These are phyloP conservation scores for Lathamus discolor DNA, from an alignment of 2,113 vertebrate genomes.

Conservation along the genomic window DNA sequence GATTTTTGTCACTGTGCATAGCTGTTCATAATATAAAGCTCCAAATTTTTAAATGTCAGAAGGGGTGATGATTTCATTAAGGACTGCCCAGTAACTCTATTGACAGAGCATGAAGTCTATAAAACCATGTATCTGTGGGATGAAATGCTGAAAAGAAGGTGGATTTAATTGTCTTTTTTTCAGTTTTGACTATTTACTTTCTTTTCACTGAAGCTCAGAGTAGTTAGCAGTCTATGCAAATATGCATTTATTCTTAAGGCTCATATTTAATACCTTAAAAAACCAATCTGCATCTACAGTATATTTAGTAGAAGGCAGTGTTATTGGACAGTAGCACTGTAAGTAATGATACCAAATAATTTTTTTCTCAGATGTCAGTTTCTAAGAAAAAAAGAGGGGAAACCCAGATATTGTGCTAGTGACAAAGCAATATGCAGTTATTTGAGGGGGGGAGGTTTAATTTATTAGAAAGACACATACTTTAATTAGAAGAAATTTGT, in stretches of 20 bases:
- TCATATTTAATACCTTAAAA: conserved; percentile 8
- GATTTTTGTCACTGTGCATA: neutral
- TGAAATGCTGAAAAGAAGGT: neutral
- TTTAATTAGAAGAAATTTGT: conserved; percentile 74
- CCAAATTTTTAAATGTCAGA: neutral
- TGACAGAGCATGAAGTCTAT: neutral
- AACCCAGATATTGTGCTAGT: neutral
- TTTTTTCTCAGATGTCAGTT: neutral
- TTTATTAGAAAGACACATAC: conserved; percentile 61
- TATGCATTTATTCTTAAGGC: conserved; percentile 50
- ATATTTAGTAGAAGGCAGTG: neutral
- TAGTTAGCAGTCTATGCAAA: conserved; percentile 66
- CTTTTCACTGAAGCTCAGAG: conserved; percentile 32
- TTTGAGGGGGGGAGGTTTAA: neutral
- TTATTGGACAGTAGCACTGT: neutral
- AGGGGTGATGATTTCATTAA: neutral
- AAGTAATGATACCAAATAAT: neutral
- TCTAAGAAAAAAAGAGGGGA: neutral
- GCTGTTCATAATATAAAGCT: neutral
- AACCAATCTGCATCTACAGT: neutral
- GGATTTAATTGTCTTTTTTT: conserved; percentile 17
- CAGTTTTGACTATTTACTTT: conserved; percentile 23
- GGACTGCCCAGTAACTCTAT: neutral
- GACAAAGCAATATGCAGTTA: conserved; percentile 40
- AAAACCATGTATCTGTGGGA: neutral